Base-by-base conservation (phyloP, 2,113 vertebrate species). In the Octodon degus region DNA sequence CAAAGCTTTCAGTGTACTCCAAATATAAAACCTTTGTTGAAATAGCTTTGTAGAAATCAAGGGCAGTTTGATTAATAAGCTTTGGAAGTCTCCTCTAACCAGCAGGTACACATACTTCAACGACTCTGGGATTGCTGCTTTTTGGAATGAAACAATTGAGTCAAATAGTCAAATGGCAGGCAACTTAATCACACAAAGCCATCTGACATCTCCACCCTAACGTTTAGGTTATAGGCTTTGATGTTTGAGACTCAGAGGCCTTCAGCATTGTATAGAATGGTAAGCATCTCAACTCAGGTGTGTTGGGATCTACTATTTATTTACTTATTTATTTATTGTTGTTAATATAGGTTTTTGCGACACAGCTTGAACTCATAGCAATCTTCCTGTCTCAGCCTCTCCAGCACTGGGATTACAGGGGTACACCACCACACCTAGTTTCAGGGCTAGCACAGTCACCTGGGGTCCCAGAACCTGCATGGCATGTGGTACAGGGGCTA, bases 1-100 rank as follows among this genome's bases (percentile, higher is more conserved):
- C 37, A 85, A 60, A 37, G 20, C 3, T 93, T 3, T 84, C 30
- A 32, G 0, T 50, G 65, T 55, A 34, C 83, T 90, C 60, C 94
- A 93, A 96, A 95, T 92, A 96, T 65, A 91, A 76, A 89, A 91
- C 7, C 2, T 89, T 65, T 95, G 60, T 62, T 96, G n/a, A 86
- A 94, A 34, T 25, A 65, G 32, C 34, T 53, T 72, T 63, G 43
- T 19, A 83, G 86, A 95, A 96, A 93, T 83, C 55, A 91, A 87
- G 58, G 62, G 24, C 77, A 74, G 19, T 90, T 83, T 96, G 70
- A 95, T 76, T 92, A 91, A 94, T 80, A 55, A 89, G 12, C 24
- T 62, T 20, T 2, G 30, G 58, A 77, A 76, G 4, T 34, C 25
- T 96, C 65, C 43, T 90, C 40, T 92, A 55, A 92, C 40, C 32